A percentile compares a stretch with the other conserved stretches of the same genome.
Evolutionary conservation across 2,888 invertebrate species (phyloP).

Genomic region (Prosapia bicincta): DNA sequence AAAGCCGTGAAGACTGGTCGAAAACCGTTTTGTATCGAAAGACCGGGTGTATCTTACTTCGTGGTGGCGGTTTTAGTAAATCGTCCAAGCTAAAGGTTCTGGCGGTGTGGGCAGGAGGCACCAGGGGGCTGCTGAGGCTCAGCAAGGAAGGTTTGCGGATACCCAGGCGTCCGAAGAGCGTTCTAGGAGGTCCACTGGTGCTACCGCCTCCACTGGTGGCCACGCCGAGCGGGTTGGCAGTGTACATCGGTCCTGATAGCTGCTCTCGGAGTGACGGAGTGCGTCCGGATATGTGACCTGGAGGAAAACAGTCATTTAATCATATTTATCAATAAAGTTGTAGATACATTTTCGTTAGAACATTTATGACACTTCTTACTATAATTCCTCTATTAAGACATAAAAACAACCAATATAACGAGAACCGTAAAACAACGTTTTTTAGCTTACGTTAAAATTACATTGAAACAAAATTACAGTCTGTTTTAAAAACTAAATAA

Average conservation of each 20-base stretch:
- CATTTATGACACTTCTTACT: too few relatives aligned
- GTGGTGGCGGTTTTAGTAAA: slow-evolving; percentile 78
- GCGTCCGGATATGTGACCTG: slow-evolving; percentile 34
- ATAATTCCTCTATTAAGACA: too few relatives aligned
- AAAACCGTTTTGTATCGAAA: neutral
- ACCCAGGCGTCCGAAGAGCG: slow-evolving; percentile 79
- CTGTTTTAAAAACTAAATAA: too few relatives aligned
- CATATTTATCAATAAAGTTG: too few relatives aligned
- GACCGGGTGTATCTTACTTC: slow-evolving; percentile 62
- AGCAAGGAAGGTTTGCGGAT: slow-evolving; percentile 84
- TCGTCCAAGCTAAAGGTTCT: slow-evolving; percentile 86
- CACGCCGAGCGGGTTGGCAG: slow-evolving; percentile 29
- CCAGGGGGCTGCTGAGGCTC: slow-evolving; percentile 66
- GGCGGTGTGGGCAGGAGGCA: slow-evolving; percentile 44
- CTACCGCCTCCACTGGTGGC: slow-evolving; percentile 42
- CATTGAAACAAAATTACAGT: too few relatives aligned
- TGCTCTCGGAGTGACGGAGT: slow-evolving; percentile 60
- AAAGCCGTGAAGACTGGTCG: neutral
- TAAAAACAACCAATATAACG: too few relatives aligned
- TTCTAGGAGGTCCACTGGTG: slow-evolving; percentile 51
- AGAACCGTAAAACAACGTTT: too few relatives aligned
- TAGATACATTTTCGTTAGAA: too few relatives aligned
- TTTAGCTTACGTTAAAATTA: too few relatives aligned
- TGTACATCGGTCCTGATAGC: slow-evolving; percentile 49
- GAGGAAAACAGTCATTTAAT: too few relatives aligned